Conservation (phyloP, 2,888 invertebrate genomes). For the Drosophila anceps region DNA sequence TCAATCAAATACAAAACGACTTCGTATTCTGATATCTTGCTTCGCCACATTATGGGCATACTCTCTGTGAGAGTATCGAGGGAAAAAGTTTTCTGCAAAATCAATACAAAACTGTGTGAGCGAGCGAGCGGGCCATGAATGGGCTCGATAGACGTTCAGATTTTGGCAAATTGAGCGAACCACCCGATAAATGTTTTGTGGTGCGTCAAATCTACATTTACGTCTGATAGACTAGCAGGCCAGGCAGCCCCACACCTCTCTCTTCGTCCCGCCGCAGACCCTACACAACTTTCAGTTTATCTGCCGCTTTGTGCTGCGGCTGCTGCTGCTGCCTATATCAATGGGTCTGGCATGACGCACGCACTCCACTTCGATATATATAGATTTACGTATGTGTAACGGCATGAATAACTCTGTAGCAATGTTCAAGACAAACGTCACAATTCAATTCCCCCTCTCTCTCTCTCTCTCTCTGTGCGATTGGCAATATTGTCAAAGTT, state of each 20-base stretch:
- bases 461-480: not conserved
- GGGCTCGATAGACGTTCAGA: conserved; percentile 44
- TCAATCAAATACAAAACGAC: not conserved
- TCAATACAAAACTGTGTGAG: conserved; percentile 32
- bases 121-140: conserved; percentile 32
- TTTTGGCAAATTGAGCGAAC: conserved; percentile 63
- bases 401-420: conserved; percentile 54
- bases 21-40: not conserved
- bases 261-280: not conserved
- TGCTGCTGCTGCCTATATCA: conserved; percentile 13
- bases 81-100: conserved; percentile 21
- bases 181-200: conserved; percentile 61
- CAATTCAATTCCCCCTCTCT: conserved; percentile 41
- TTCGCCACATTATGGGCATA: not conserved
- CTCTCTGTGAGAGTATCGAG: not conserved
- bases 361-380: conserved; percentile 3
- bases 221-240: conserved; percentile 18
- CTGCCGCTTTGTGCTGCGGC: conserved; percentile 4
- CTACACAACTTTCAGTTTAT: conserved; percentile 4
- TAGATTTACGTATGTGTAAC: conserved; percentile 18
- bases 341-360: conserved; percentile 56
- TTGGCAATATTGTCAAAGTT: conserved; percentile 72
- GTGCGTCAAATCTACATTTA: conserved; percentile 52
- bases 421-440: conserved; percentile 62
- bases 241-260: not conserved